Evolutionary conservation across 1,140 invertebrate species (phyloP), one percentile per base, ranked within the genome.

Genomic region (Aphidius gifuensis): DNA sequence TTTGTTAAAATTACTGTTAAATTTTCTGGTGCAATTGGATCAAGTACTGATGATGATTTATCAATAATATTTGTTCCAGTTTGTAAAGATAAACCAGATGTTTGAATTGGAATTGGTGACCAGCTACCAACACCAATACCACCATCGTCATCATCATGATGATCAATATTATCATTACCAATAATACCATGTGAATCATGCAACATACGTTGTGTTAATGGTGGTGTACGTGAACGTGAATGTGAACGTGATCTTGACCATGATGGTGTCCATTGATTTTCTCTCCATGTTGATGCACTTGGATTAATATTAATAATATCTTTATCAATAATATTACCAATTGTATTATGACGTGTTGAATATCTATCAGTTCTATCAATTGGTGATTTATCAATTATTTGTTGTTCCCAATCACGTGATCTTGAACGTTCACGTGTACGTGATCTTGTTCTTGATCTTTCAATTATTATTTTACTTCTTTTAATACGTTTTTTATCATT

Each of bases 1-100:
- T 83, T 85, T 0, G 82, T 83, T 4, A 86, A 63, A 50, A 83
- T 85, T 0, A 84, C 83, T 0, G 82, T 85, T 9, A 78, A 58
- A 67, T 80, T 85, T 80, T 81, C 84, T 0, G 78, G 75, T 0
- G 76, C 75, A 0, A 80, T 9, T 1, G 73, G 47, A 9, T 57
- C 56, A 44, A 42, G 40, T 47, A 9, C 49, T 32, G 23, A 11
- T 55, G 57, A 44, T 50, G 43, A 53, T 60, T 55, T 57, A 32
- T 32, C 23, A 32, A 32, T 32, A 32, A 3, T 32, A 32, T 32
- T 32, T 32, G 23, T 32, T 32, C 23, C 23, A 32, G 1, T 32
- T 32, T 32, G 23, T 32, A 32, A 3, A 3, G 23, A 32, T 32
- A 32, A 32, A 32, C 23, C 23, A 32, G 23, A 32, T 32, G 23